Evolutionary conservation across 2,888 invertebrate species (phyloP), one percentile per base, ranked within the genome.

Genomic region (Chaetoderma sp.): DNA sequence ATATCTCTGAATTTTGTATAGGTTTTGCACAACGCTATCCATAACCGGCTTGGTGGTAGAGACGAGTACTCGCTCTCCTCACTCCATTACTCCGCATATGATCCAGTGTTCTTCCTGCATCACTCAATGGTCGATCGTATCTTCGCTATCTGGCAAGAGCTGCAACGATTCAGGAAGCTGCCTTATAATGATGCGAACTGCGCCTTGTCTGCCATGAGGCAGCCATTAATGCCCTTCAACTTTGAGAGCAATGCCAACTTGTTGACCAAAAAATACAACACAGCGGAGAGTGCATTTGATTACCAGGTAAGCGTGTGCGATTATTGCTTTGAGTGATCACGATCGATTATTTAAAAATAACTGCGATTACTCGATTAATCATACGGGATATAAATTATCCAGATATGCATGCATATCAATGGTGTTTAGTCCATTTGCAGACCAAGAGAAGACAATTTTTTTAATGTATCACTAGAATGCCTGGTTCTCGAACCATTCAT

Each of bases 41-140:
- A 65, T 49, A 50, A 54, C 21, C 45, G 52, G 62, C 4, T 66
- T 6, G 66, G 66, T 27, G 66, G 66, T 8, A 57, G 54, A 25
- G 58, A 57, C 16, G 8, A 32, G 18, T 62, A 66, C 36, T 66
- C 66, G 1, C 2, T 66, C 25, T 56, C 58, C 25, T 49, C 56
- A 5, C 45, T 66, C 18, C 52, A 66, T 16, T 66, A 52, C 16
- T 25, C 72, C 21, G 65, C 70, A n/a, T 72, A 65, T 52, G 72
- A 72, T 30, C 73, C 73, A 4, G 59, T 71, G 18, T 73, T 73
- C 60, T 71, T 65, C 64, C 50, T 71, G 10, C 64, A 70, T 42
- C 73, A 71, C 52, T 30, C 73, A 23, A 69, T 65, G 33, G 65
- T 65, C 0, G 73, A 73, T 28, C 47, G 62, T n/a, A n/a, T 66